Conservation (phyloP, 2,888 invertebrate species). For the Amiota communis region DNA sequence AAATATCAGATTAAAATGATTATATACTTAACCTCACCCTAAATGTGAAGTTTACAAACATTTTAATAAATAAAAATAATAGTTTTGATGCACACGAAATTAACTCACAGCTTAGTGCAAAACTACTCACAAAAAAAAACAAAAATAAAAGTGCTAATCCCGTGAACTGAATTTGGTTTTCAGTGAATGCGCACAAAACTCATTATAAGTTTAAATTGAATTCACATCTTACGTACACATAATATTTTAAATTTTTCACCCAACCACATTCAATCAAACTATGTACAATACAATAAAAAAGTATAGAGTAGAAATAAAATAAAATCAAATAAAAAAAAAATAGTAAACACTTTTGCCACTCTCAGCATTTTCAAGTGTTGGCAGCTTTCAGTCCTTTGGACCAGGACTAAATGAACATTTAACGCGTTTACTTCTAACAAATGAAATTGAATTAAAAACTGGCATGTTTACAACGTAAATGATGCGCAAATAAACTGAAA, state of each 20-base stretch:
- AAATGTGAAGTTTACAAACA: too few relatives aligned
- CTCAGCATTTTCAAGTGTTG: background rate
- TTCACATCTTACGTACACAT: conserved; percentile 58
- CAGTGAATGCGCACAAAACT: conserved; percentile 46
- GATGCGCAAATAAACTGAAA: conserved; percentile 17
- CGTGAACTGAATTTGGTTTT: too few relatives aligned
- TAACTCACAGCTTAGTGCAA: too few relatives aligned
- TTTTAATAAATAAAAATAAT: too few relatives aligned
- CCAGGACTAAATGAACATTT: too few relatives aligned
- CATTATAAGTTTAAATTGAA: conserved; percentile 70
- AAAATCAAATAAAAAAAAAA: background rate
- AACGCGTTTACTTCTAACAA: conserved; percentile 3
- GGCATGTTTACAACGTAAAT: conserved; percentile 28
- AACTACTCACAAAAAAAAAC: too few relatives aligned
- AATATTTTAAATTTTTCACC: conserved; percentile 13
- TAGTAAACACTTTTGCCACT: background rate
- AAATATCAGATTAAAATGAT: too few relatives aligned
- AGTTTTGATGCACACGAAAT: too few relatives aligned
- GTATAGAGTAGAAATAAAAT: background rate
- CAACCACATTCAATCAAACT: conserved; percentile 30
- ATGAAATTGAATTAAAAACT: conserved; percentile 28
- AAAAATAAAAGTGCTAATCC: too few relatives aligned
- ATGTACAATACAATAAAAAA: background rate
- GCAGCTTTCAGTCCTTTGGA: conserved; percentile 9
- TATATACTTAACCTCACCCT: too few relatives aligned